Base-by-base conservation (phyloP, 2,113 vertebrate species). In the Chrysemys picta region DNA sequence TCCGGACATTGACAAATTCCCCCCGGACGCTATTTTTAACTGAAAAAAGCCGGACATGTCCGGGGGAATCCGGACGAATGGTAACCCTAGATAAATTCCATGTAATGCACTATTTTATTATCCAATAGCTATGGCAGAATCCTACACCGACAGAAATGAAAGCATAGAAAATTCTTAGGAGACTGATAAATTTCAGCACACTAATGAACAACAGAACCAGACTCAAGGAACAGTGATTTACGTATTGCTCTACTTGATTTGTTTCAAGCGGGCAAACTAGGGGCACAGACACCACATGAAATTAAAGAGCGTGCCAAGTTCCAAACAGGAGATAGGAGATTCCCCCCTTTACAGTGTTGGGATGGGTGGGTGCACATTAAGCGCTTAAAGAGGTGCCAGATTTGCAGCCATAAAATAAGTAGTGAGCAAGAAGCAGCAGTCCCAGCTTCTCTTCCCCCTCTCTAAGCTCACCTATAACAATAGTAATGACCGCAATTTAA, bases 361-460 rank as follows among this genome's bases (percentile, higher is more conserved):
- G 65, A 9, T 38, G n/a, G 16, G n/a, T 5, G 8, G 7, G 35
- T 38, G 19, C 8, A 19, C 80, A 84, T 54, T 88, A 88, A 97
- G 47, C 16, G 53, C 4, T 89, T 76, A 47, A 88, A 49, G 49
- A 82, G 13, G 53, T 82, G 24, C 21, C 75, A 47, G 75, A 47
- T 45, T 94, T 0, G 89, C 90, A 94, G 35, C 49, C 83, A 83
- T 45, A 92, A 83, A 93, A 78, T 5, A 82, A 31, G 3, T 42
- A 87, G 24, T 86, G 83, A 72, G 65, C 65, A 72, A 86, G 27
- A 38, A 90, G 52, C 82, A 93, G 31, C 57, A 87, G 75, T 38
- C 16, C 19, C 47, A 83, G 52, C 45, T 87, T 76, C 14, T 19
- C 29, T 54, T 72, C 8, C 19, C 2, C 17, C 27, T 8, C 13